A percentile compares a stretch with the other conserved stretches of the same genome.
These are phyloP conservation scores for Hylyphantes graminicola DNA, from an alignment of 1,140 invertebrate genomes.

Conservation along the genomic window DNA sequence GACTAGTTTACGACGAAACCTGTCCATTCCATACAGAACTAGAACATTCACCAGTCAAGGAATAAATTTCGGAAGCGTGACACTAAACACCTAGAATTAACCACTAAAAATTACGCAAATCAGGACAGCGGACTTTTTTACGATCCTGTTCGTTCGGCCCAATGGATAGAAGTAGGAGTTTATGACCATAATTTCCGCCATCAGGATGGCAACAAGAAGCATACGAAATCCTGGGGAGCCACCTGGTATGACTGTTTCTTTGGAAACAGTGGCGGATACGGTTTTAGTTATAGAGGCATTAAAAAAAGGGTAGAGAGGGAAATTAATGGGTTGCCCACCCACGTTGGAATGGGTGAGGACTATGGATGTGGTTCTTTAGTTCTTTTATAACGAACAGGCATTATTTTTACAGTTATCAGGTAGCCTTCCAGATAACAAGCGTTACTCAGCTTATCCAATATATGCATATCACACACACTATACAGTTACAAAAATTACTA, in stretches of 20 bases:
- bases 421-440: too few species aligned
- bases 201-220: slow-evolving; percentile 41
- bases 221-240: slow-evolving; percentile 10
- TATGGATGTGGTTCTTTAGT: too few species aligned
- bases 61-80: slow-evolving; percentile 12
- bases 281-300: slow-evolving; percentile 17
- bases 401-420: too few species aligned
- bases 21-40: too few species aligned
- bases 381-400: too few species aligned
- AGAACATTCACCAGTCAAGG: background rate
- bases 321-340: slow-evolving; percentile 38
- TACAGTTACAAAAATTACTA: too few species aligned
- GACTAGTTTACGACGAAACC: too few species aligned
- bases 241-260: slow-evolving; percentile 35
- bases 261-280: slow-evolving; percentile 15
- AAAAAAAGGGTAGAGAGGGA: slow-evolving; percentile 13
- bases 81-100: slow-evolving; percentile 35
- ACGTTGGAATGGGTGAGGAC: background rate
- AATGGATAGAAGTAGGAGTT: slow-evolving; percentile 10
- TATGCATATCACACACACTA: too few species aligned
- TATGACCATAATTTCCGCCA: slow-evolving; percentile 45
- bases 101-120: slow-evolving; percentile 37
- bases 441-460: too few species aligned
- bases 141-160: slow-evolving; percentile 13
- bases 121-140: slow-evolving; percentile 25